Evolutionary conservation across 2,888 invertebrate species (phyloP), one percentile per base, ranked within the genome.

Genomic region (Netelia inedita): DNA sequence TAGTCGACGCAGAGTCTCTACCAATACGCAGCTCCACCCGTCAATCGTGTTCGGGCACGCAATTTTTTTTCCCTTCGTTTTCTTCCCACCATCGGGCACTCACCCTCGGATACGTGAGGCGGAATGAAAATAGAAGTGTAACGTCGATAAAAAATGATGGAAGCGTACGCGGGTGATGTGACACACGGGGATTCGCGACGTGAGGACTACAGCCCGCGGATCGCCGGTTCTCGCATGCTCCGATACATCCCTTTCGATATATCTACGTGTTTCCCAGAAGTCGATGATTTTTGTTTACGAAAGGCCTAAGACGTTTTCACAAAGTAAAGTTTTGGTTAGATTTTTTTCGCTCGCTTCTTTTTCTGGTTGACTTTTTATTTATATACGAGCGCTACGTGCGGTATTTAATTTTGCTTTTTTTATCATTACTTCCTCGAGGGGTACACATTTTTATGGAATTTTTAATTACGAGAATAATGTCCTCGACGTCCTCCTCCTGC

Each of bases 51-150:
- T 90, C 89, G 88, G 89, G 86, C 88, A 88, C 89, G 90, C 88
- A 90, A 88, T 89, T 91, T 87, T 90, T 90, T 79, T 80, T 88
- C 82, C 72, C 11, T 23, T 46, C 65, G 63, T 81, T 81, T 84
- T 78, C 68, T 68, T 55, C 50, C 72, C 50, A 74, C 80, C 79
- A 83, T 59, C 78, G 69, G 65, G 85, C 82, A 85, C 76, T 69
- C 87, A 83, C 84, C 87, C 89, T 53, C 10, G 19, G n/a, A 88
- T 91, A 91, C 91, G 91, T 90, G 91, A 91, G 90, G 89, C 88
- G 88, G 90, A 91, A 91, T 91, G 90, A 90, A 92, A 92, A 92
- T 91, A 91, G 89, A 92, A 92, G 90, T 92, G 91, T 92, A 91
- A 91, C 91, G 90, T 88, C 86, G 89, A 87, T 87, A 90, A 90